Percentiles rank a stretch among this genome's conserved stretches.
Conservation (phyloP, 2,888 invertebrate species). For the Malacosoma neustria region DNA sequence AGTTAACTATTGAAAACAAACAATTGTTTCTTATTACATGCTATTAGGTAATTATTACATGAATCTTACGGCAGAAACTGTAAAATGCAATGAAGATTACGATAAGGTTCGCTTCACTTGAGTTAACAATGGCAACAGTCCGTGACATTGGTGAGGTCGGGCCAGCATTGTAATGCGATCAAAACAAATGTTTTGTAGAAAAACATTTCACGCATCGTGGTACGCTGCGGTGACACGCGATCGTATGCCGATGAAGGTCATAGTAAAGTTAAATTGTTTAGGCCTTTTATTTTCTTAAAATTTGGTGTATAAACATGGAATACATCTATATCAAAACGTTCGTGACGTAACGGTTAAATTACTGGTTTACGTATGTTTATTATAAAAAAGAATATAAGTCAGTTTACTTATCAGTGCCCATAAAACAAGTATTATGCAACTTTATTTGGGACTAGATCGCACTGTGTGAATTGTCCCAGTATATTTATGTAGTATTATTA, state of each 20-base stretch:
- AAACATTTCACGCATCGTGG: conserved; percentile 11
- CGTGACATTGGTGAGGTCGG: conserved; percentile 54
- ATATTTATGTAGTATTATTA: no score
- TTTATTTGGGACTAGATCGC: no score
- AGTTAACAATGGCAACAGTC: conserved; percentile 29
- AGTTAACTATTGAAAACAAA: neutral
- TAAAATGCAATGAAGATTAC: conserved; percentile 22
- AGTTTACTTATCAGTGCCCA: no score
- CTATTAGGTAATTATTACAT: neutral
- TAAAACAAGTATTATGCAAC: no score
- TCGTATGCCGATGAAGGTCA: conserved; percentile 28
- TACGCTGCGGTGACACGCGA: conserved; percentile 23
- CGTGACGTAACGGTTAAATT: no score
- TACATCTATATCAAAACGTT: no score
- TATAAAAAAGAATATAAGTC: no score
- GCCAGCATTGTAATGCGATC: conserved; percentile 29
- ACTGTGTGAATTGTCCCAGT: no score
- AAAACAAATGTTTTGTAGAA: conserved; percentile 26
- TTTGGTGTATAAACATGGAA: no score
- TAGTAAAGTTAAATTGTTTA: conserved; percentile 14
- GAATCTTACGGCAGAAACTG: conserved; percentile 9
- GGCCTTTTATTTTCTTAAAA: no score
- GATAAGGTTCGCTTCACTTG: conserved; percentile 32
- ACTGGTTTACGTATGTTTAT: no score
- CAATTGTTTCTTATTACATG: neutral